Percentiles rank a stretch among this genome's conserved stretches.
Evolutionary conservation across 2,797 vertebrate genomes (phyloP).

Genomic region (Triplophysa bombifrons): DNA sequence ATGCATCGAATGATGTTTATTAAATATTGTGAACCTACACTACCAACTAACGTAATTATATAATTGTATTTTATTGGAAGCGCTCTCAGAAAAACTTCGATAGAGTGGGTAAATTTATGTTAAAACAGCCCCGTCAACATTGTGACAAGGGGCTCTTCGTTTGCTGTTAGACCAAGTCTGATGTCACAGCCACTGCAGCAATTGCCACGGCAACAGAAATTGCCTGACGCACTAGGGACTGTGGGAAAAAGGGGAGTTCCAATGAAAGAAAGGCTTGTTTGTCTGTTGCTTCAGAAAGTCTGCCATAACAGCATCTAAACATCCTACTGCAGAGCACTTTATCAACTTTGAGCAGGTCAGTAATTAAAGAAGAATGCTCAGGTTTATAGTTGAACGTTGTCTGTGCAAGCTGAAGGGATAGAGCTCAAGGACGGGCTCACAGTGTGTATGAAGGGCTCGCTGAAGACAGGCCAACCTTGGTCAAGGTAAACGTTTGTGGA

Average conservation of each 20-base stretch:
- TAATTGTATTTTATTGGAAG: too few relatives aligned
- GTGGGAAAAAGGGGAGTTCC: slow-evolving; percentile 26
- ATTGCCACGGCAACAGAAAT: slow-evolving; percentile 47
- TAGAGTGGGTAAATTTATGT: not conserved
- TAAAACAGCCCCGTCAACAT: not conserved
- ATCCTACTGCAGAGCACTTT: not conserved
- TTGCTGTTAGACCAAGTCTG: slow-evolving; percentile 42
- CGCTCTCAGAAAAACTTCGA: not conserved
- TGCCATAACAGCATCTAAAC: slow-evolving; percentile 8
- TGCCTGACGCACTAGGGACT: slow-evolving; percentile 25
- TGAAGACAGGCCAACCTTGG: not conserved
- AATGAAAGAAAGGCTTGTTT: slow-evolving; percentile 23
- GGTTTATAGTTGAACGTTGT: not conserved
- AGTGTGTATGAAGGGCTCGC: not conserved
- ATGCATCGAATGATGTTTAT: too few relatives aligned
- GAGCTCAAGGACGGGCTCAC: slow-evolving; percentile 7
- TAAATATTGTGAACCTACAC: too few relatives aligned
- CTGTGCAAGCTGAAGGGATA: not conserved
- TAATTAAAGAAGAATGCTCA: not conserved
- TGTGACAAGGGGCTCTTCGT: slow-evolving; percentile 23
- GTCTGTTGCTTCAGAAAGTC: not conserved
- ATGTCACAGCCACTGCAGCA: slow-evolving; percentile 41
- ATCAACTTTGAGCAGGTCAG: not conserved
- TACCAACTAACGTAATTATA: too few relatives aligned
- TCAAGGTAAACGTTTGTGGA: slow-evolving; percentile 8